phyloP scores from a whole-genome alignment of 2,888 invertebrate species.

The Ceratothoa steindachneri region DNA sequence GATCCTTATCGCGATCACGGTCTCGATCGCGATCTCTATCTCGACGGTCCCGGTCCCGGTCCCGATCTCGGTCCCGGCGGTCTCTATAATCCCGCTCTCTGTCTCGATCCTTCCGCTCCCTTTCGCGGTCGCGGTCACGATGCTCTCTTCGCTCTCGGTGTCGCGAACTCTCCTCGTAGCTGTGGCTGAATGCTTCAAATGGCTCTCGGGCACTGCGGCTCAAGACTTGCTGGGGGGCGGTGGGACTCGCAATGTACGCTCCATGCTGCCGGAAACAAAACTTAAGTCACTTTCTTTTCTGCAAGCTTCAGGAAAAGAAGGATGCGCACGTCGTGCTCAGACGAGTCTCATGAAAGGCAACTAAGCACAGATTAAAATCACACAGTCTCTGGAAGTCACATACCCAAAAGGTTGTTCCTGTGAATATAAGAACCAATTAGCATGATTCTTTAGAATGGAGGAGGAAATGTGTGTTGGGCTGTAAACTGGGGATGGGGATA shows the following conservation, averaged over 20 bases:
- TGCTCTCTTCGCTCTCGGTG: slow-evolving; percentile 39
- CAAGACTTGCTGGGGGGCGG: slow-evolving; percentile 25
- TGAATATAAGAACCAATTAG: too few relatives aligned
- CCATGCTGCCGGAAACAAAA: too few relatives aligned
- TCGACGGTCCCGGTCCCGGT: slow-evolving; percentile 34
- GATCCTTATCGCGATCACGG: slow-evolving; percentile 27
- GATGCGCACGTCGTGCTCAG: too few relatives aligned
- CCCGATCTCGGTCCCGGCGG: slow-evolving; percentile 30
- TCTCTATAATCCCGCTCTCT: slow-evolving; percentile 20
- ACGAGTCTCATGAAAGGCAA: not conserved
- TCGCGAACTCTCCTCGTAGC: slow-evolving; percentile 33
- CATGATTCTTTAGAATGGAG: too few relatives aligned
- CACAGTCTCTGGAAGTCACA: not conserved
- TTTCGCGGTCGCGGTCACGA: slow-evolving; percentile 31
- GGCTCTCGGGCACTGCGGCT: slow-evolving; percentile 31
- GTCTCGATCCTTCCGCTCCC: slow-evolving; percentile 39
- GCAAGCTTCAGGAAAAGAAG: too few relatives aligned
- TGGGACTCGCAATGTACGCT: slow-evolving; percentile 34
- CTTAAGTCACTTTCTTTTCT: too few relatives aligned
- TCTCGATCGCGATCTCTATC: slow-evolving; percentile 28
- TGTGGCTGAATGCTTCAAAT: slow-evolving; percentile 22
- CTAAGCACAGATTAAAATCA: not conserved
- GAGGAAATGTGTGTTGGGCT: too few relatives aligned
- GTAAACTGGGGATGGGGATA: too few relatives aligned
- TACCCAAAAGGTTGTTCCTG: too few relatives aligned